A percentile compares a stretch with the other conserved stretches of the same genome.
Conservation (phyloP, 92 coral and sea anemone species). For the Phenganax subtilis region DNA sequence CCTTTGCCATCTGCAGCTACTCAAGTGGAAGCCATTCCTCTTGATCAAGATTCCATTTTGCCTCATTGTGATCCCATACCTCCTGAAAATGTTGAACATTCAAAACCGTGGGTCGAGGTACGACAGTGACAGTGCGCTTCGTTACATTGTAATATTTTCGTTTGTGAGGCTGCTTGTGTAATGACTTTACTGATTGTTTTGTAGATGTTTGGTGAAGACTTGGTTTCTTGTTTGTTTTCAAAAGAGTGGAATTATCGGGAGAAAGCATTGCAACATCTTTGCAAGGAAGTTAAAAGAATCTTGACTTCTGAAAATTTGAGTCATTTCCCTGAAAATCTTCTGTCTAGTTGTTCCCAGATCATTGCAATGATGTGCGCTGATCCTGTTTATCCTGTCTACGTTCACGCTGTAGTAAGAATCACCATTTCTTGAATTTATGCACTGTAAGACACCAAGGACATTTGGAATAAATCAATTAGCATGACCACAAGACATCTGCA, state of each 20-base stretch:
- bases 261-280: constrained; percentile 77
- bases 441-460: neutral
- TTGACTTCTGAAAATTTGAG: constrained; percentile 44
- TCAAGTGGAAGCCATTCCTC: constrained; percentile 69
- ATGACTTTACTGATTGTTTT: neutral
- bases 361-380: constrained; percentile 96
- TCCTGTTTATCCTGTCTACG: constrained; percentile 91
- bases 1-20: constrained; percentile 70
- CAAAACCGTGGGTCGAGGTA: constrained; percentile 97
- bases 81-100: constrained; percentile 68
- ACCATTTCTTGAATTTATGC: neutral
- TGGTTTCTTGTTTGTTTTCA: constrained; percentile 82
- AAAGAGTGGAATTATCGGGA: constrained; percentile 94
- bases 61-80: constrained; percentile 94
- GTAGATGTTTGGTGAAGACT: constrained; percentile 85
- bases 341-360: constrained; percentile 67
- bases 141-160: neutral
- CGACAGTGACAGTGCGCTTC: neutral
- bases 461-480: neutral
- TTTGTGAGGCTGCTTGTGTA: neutral
- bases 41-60: constrained; percentile 43
- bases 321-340: constrained; percentile 55
- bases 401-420: constrained; percentile 73
- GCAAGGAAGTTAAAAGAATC: constrained; percentile 61
- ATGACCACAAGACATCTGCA: too few species aligned